Percentiles rank a stretch among this genome's conserved stretches.
Conservation (phyloP, 2,113 vertebrate genomes). For the Motacilla alba region DNA sequence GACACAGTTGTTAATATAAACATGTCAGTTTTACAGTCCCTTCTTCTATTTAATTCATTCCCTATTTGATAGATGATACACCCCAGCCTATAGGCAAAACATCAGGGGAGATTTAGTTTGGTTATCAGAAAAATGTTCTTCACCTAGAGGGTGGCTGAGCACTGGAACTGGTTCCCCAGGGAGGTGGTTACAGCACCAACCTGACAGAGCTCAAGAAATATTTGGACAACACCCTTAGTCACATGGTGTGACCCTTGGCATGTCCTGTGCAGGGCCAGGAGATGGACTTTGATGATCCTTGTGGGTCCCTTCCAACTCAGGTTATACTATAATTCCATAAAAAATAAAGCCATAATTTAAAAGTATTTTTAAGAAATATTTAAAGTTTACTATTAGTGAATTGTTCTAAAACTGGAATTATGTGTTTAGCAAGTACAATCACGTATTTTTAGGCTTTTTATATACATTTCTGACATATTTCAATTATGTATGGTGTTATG, state of each 20-base stretch:
- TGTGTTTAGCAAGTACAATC: not conserved
- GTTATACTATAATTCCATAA: not conserved
- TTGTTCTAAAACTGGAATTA: not conserved
- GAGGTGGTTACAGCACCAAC: not conserved
- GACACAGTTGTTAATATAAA: not conserved
- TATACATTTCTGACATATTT: not conserved
- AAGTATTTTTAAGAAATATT: not conserved
- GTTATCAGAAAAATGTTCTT: not conserved
- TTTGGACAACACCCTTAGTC: accelerated
- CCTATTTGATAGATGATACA: not conserved
- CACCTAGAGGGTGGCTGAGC: not conserved
- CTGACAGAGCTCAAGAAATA: not conserved
- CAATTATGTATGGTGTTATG: not conserved
- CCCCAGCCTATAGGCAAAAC: not conserved
- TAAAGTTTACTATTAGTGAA: not conserved
- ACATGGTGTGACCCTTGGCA: not conserved
- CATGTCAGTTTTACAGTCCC: not conserved
- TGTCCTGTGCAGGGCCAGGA: not conserved
- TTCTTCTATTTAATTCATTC: not conserved
- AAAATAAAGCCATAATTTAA: not conserved
- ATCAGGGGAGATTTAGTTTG: not conserved
- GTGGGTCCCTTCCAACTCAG: not conserved
- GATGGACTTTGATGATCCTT: not conserved
- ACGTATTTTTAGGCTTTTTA: not conserved
- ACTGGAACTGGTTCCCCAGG: not conserved